phyloP scores from a whole-genome alignment of 2,888 invertebrate species.

The Drosophila diplacantha region DNA sequence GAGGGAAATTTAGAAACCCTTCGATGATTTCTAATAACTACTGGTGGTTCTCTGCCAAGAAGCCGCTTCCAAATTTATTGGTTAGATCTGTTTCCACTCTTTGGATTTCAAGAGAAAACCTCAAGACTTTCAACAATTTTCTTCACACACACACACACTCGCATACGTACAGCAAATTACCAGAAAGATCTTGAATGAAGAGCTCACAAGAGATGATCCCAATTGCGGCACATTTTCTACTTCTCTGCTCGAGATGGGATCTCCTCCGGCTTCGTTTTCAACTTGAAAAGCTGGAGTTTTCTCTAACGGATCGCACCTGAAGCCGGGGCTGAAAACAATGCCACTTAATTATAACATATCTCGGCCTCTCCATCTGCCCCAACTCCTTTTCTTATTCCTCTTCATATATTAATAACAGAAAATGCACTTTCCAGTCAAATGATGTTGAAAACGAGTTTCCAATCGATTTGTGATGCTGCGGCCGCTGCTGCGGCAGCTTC shows the following conservation, averaged over 20 bases:
- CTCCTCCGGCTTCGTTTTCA: conserved; percentile 5
- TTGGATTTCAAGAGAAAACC: conserved; percentile 1
- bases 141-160: background rate
- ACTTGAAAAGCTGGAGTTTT: conserved; percentile 22
- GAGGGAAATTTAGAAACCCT: background rate
- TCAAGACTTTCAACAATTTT: conserved; percentile 10
- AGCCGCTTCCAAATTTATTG: conserved; percentile 10
- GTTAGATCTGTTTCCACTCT: conserved; percentile 9
- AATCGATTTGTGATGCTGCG: conserved; percentile 31
- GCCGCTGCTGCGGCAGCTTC: conserved; percentile 7
- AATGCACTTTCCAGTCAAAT: conserved; percentile 47
- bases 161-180: conserved; percentile 6
- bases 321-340: conserved; percentile 50
- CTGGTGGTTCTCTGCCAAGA: background rate
- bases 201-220: conserved; percentile 28
- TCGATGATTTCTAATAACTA: background rate
- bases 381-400: background rate
- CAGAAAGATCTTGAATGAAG: conserved; percentile 19
- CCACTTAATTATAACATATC: conserved; percentile 65
- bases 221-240: conserved; percentile 20
- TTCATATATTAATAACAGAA: conserved; percentile 54
- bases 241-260: conserved; percentile 12
- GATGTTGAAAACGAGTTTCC: conserved; percentile 39
- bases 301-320: conserved; percentile 29
- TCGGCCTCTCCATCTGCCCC: conserved; percentile 37